Evolutionary conservation across 2,888 invertebrate species (phyloP).

Genomic region (Unio delphinus): DNA sequence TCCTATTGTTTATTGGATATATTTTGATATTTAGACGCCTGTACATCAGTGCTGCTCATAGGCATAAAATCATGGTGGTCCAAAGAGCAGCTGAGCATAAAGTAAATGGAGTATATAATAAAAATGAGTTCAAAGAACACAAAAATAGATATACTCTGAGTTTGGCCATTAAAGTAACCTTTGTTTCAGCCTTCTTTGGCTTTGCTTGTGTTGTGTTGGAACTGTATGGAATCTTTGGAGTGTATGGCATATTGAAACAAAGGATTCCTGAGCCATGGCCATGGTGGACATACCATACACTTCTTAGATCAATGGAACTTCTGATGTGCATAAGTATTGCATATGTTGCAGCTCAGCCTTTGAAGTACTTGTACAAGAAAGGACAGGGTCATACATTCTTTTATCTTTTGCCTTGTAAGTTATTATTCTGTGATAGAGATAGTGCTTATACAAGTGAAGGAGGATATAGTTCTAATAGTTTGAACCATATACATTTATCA

Average conservation of each 20-base stretch:
- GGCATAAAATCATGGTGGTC: constrained; percentile 60
- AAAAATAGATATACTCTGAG: constrained; percentile 76
- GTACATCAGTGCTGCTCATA: constrained; percentile 59
- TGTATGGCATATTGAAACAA: constrained; percentile 71
- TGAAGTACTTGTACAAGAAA: constrained; percentile 51
- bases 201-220: constrained; percentile 87
- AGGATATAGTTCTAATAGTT: constrained; percentile 17
- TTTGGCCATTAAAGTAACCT: constrained; percentile 90
- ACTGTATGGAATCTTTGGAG: constrained; percentile 84
- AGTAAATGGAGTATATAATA: constrained; percentile 10
- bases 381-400: constrained; percentile 17
- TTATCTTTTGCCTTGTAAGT: constrained; percentile 31
- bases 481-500: constrained; percentile 25
- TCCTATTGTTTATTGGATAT: constrained; percentile 87
- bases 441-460: constrained; percentile 11
- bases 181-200: constrained; percentile 88
- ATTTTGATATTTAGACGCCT: constrained; percentile 72
- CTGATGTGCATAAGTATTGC: constrained; percentile 86
- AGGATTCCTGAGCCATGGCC: constrained; percentile 79
- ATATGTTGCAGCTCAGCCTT: constrained; percentile 85
- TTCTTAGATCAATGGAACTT: constrained; percentile 87
- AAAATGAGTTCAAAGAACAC: constrained; percentile 17
- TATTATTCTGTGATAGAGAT: constrained; percentile 28
- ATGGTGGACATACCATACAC: constrained; percentile 92
- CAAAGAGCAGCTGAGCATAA: constrained; percentile 10